Evolutionary conservation across 2,888 invertebrate genomes (phyloP).

Genomic region (Anarsia innoxiella): DNA sequence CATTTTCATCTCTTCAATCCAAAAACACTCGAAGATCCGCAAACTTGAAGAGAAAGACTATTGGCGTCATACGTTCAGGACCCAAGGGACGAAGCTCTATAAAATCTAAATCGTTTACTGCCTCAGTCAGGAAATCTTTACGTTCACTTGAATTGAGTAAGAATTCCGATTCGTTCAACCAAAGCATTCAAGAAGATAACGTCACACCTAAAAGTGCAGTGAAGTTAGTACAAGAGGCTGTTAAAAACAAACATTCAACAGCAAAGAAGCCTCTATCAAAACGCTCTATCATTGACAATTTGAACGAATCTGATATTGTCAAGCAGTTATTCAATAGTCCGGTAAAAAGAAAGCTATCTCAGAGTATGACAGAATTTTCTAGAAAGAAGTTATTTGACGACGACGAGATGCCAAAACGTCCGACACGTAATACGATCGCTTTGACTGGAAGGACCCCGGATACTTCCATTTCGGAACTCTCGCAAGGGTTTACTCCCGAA

Average conservation of each 20-base stretch:
- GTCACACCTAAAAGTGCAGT: conserved; percentile 57
- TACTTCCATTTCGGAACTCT: conserved; percentile 28
- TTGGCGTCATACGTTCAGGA: conserved; percentile 27
- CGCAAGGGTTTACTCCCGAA: conserved; percentile 40
- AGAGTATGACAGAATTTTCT: conserved; percentile 63
- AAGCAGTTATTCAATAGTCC: conserved; percentile 66
- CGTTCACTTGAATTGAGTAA: conserved; percentile 26
- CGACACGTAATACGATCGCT: conserved; percentile 34
- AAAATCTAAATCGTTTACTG: conserved; percentile 34
- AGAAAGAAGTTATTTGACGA: conserved; percentile 40
- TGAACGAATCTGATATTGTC: conserved; percentile 56
- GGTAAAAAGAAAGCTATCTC: conserved; percentile 65
- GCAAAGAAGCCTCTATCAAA: conserved; percentile 67
- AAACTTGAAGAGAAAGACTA: conserved; percentile 35
- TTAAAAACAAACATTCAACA: conserved; percentile 64
- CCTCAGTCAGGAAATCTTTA: conserved; percentile 22
- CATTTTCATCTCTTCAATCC: conserved; percentile 21
- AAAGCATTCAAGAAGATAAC: conserved; percentile 26
- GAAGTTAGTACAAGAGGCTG: conserved; percentile 45
- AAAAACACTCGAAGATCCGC: conserved; percentile 18
- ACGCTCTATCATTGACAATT: conserved; percentile 58
- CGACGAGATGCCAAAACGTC: conserved; percentile 24
- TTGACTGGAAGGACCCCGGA: conserved; percentile 27
- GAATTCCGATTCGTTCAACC: conserved; percentile 22
- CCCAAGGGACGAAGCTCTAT: conserved; percentile 17